Conservation (phyloP, 2,888 invertebrate genomes). For the Amorpha juglandis region DNA sequence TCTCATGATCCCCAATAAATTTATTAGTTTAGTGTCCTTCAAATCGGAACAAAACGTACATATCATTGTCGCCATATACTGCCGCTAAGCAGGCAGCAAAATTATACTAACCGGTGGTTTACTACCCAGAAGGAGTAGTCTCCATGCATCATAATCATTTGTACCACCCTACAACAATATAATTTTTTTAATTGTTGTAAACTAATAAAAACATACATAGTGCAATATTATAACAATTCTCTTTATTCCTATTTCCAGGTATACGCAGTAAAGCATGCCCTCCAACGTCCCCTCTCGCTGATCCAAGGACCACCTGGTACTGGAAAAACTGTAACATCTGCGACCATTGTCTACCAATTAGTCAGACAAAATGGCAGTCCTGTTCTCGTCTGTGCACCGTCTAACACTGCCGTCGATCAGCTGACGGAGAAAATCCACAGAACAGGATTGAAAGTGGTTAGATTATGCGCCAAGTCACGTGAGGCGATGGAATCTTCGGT, state of each 20-base stretch:
- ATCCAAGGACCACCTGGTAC: constrained; percentile 99
- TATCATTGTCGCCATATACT: too few relatives aligned
- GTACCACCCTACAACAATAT: not conserved
- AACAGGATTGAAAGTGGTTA: constrained; percentile 96
- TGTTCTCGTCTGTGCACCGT: constrained; percentile 98
- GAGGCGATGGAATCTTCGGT: constrained; percentile 99
- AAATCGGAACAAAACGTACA: too few relatives aligned
- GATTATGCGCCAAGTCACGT: constrained; percentile 98
- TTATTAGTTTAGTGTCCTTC: too few relatives aligned
- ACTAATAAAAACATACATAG: not conserved
- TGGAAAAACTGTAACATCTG: constrained; percentile 99
- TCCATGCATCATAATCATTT: too few relatives aligned
- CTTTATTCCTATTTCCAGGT: constrained; percentile 80
- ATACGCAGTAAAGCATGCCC: constrained; percentile 98
- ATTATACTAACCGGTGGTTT: too few relatives aligned
- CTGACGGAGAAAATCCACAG: constrained; percentile 99
- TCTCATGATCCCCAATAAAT: too few relatives aligned
- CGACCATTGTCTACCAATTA: constrained; percentile 99
- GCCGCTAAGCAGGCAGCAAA: too few relatives aligned
- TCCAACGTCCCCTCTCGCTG: constrained; percentile 96
- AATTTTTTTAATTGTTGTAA: too few relatives aligned
- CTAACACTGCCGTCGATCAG: constrained; percentile 99
- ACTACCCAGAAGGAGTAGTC: too few relatives aligned
- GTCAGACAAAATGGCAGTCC: constrained; percentile 97
- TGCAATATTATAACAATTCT: not conserved